Evolutionary conservation across 2,113 vertebrate genomes (phyloP).

Genomic region (Laterallus jamaicensis): DNA sequence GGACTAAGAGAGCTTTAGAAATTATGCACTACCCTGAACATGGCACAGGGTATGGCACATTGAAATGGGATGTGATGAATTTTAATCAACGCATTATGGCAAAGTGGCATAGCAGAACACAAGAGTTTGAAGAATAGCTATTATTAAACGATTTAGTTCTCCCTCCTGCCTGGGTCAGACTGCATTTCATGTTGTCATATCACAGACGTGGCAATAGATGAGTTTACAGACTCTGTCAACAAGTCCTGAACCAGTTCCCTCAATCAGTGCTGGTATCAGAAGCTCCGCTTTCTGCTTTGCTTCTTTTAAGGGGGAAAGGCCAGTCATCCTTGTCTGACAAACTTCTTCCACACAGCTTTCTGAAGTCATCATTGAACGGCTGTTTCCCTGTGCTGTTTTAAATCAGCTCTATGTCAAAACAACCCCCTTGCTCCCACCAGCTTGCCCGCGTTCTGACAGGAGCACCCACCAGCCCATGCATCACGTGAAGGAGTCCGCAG

Average conservation of each 20-base stretch:
- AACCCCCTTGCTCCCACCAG: background rate
- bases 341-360: background rate
- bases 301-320: background rate
- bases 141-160: background rate
- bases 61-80: background rate
- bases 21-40: background rate
- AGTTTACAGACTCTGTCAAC: background rate
- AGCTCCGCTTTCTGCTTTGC: background rate
- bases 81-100: background rate
- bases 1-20: background rate
- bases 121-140: background rate
- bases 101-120: background rate
- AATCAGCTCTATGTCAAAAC: background rate
- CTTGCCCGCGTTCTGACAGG: accelerated
- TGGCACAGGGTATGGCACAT: background rate
- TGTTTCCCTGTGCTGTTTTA: background rate
- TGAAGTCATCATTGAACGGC: accelerated
- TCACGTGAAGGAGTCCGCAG: accelerated
- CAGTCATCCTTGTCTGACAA: background rate
- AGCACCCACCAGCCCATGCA: accelerated
- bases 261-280: background rate
- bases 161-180: background rate
- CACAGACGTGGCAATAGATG: background rate
- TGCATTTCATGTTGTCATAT: background rate
- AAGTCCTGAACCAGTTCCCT: background rate